phyloP scores from a whole-genome alignment of 1,140 invertebrate genomes.

The Brachionus plicatilis region DNA sequence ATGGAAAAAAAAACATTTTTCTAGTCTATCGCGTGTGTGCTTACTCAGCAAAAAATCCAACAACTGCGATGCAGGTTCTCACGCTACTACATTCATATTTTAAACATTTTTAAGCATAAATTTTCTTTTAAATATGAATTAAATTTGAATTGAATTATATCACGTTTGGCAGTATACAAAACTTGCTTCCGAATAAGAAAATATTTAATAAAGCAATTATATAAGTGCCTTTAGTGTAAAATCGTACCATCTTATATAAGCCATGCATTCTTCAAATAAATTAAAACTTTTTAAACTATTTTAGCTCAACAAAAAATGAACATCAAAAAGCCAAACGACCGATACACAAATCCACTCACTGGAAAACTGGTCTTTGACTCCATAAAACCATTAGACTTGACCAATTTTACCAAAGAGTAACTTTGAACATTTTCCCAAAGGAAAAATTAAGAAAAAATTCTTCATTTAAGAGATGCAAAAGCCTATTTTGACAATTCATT shows the following conservation, averaged over 20 bases:
- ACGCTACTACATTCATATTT: neutral
- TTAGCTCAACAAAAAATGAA: neutral
- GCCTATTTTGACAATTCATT: slow-evolving; percentile 39
- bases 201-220: neutral
- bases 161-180: neutral
- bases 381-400: slow-evolving; percentile 22
- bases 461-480: slow-evolving; percentile 26
- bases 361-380: slow-evolving; percentile 27
- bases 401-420: slow-evolving; percentile 39
- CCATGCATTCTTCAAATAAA: neutral
- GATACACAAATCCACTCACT: slow-evolving; percentile 31
- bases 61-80: neutral
- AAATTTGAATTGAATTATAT: neutral
- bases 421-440: neutral
- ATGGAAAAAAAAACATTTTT: neutral
- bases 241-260: neutral
- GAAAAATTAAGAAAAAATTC: no score
- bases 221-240: neutral
- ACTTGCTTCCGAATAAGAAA: neutral
- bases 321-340: neutral
- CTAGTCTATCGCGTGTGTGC: neutral
- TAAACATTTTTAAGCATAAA: neutral
- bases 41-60: neutral
- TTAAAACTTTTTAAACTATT: neutral
- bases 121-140: neutral